A percentile compares a stretch with the other conserved stretches of the same genome.
phyloP scores from a whole-genome alignment of 2,797 vertebrate species.

The Phaenicophaeus curvirostris region DNA sequence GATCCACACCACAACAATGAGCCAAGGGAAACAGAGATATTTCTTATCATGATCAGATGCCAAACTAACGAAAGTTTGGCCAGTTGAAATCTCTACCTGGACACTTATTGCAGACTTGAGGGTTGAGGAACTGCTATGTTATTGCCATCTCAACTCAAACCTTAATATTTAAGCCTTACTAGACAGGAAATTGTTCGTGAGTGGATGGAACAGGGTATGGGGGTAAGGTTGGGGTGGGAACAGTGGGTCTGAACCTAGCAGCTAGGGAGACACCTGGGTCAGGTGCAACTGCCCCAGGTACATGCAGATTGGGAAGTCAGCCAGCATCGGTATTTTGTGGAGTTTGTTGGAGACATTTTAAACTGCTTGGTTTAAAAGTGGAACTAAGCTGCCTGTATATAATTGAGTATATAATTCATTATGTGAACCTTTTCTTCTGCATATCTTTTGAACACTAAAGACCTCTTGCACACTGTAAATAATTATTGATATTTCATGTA shows the following conservation, averaged over 20 bases:
- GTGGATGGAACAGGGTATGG: not conserved
- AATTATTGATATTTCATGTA: slow-evolving; percentile 55
- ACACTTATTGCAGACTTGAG: not conserved
- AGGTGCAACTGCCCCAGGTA: not conserved
- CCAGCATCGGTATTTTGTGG: not conserved
- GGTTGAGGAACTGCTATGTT: not conserved
- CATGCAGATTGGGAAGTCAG: not conserved
- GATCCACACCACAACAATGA: fast-evolving
- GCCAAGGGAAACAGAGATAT: not conserved
- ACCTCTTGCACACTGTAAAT: slow-evolving; percentile 28
- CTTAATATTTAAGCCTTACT: not conserved
- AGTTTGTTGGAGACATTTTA: not conserved
- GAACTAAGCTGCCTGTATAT: not conserved
- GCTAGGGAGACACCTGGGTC: not conserved
- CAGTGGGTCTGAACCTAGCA: fast-evolving
- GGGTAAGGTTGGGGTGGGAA: not conserved
- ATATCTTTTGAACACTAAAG: slow-evolving; percentile 25
- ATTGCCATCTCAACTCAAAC: not conserved
- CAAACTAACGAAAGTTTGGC: not conserved
- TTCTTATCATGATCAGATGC: not conserved
- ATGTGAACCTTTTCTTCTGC: not conserved
- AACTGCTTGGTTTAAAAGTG: not conserved
- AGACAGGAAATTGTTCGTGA: not conserved
- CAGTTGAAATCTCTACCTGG: not conserved
- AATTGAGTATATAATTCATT: not conserved